Base-by-base conservation (phyloP, 2,888 invertebrate genomes). In the Tridacna crocea region DNA sequence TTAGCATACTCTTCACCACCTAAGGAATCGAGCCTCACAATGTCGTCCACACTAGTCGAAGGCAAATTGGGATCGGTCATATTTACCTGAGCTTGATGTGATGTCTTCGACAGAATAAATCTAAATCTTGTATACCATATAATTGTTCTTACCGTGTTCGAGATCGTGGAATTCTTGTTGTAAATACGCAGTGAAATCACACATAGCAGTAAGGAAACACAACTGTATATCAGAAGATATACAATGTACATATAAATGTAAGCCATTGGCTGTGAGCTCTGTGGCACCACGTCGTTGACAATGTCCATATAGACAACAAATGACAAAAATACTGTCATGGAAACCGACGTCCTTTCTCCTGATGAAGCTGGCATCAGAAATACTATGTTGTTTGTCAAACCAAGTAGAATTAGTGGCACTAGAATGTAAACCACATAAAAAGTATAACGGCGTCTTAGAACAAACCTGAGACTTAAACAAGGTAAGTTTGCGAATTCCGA, bases 221-320 rank as follows among this genome's bases (percentile, higher is more conserved):
- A 47, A 26, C 86, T 86, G 73, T 82, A 82, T 0, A 78, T 0
- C 51, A 83, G 63, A 2, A 87, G 63, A 19, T 76, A 80, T 10
- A 84, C 27, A 10, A 87, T 72, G 55, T 87, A 87, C 26, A 72
- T 76, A 47, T 80, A 85, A 11, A 87, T 48, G 61, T 73, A 75
- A 3, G 87, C 73, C 66, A 87, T 76, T 15, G 84, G 85, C 13
- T 65, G 48, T 0, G 87, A 85, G 51, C 81, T 83, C 55, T 78
- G 75, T 15, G 87, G 85, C 15, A 87, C 66, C 24, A 82, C 80
- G 51, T 78, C 75, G 72, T 83, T 85, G 6, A 87, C 75, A 15
- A 83, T 83, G 15, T 79, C 68, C 84, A 85, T 85, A 68, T 80
- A 87, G 1, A 87, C 83, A 4, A 80, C 60, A 60, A 83, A 83